Evolutionary conservation across 1,140 invertebrate genomes (phyloP).

Genomic region (Anagrus nilaparvatae): DNA sequence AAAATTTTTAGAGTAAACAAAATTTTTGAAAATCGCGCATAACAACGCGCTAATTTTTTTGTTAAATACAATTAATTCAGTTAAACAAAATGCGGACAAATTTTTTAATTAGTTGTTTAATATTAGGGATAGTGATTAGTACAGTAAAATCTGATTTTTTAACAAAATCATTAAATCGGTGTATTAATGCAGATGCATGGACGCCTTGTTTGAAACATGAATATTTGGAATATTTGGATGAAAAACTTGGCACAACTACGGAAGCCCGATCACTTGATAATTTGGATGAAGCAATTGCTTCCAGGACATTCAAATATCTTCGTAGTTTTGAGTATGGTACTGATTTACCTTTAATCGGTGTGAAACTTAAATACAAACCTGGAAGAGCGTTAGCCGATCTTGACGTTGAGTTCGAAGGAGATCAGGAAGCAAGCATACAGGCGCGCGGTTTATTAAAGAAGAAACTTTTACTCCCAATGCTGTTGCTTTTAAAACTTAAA

Average conservation of each 20-base stretch:
- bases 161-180: slow-evolving; percentile 58
- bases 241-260: slow-evolving; percentile 50
- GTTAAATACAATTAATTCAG: slow-evolving; percentile 6
- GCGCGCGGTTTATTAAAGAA: slow-evolving; percentile 65
- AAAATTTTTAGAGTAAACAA: too few relatives aligned
- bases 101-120: slow-evolving; percentile 21
- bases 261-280: slow-evolving; percentile 48
- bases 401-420: slow-evolving; percentile 57
- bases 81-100: slow-evolving; percentile 25
- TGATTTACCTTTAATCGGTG: slow-evolving; percentile 49
- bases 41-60: slow-evolving; percentile 18
- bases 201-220: slow-evolving; percentile 62
- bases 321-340: slow-evolving; percentile 60
- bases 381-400: slow-evolving; percentile 37
- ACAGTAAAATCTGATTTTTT: too few relatives aligned
- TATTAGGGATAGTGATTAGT: slow-evolving; percentile 23
- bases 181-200: slow-evolving; percentile 52
- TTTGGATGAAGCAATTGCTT: slow-evolving; percentile 63
- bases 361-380: slow-evolving; percentile 38
- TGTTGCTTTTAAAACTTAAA: slow-evolving; percentile 71
- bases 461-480: slow-evolving; percentile 66
- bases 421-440: slow-evolving; percentile 56
- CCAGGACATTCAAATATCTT: slow-evolving; percentile 56
- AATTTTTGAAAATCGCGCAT: too few relatives aligned
- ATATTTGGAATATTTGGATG: slow-evolving; percentile 61